phyloP scores from a whole-genome alignment of 1,140 invertebrate species.

The Euborellia annulipes region DNA sequence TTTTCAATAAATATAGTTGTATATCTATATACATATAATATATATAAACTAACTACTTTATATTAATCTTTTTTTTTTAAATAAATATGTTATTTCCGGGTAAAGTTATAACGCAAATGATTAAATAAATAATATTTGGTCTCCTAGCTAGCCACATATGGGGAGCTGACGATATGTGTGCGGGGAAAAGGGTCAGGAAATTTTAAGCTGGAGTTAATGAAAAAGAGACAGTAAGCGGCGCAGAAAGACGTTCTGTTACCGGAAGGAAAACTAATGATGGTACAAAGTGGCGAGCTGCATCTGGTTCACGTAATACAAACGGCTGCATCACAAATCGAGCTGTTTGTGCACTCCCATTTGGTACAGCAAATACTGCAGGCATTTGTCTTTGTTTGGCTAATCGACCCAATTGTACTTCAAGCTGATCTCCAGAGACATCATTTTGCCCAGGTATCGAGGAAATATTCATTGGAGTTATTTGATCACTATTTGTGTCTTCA shows the following conservation, averaged over 20 bases:
- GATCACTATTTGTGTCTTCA: too few relatives aligned
- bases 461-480: too few relatives aligned
- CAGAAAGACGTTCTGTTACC: constrained; percentile 64
- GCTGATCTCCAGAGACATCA: constrained; percentile 32
- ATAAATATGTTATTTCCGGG: constrained; percentile 8
- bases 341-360: constrained; percentile 20
- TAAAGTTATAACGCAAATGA: neutral
- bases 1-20: too few relatives aligned
- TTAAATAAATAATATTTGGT: neutral
- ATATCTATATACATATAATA: too few relatives aligned
- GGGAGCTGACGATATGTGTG: neutral
- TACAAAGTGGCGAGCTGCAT: constrained; percentile 41
- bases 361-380: constrained; percentile 20
- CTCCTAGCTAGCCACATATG: neutral
- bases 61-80: neutral
- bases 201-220: constrained; percentile 73
- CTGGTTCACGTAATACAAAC: constrained; percentile 57
- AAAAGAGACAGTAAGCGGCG: constrained; percentile 72
- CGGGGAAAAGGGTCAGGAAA: neutral
- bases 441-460: too few relatives aligned
- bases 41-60: too few relatives aligned
- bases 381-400: constrained; percentile 12
- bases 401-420: constrained; percentile 21
- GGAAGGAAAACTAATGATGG: constrained; percentile 84
- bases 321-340: constrained; percentile 58